A percentile compares a stretch with the other conserved stretches of the same genome.
Evolutionary conservation across 2,888 invertebrate species (phyloP).

Genomic region (Crepidodera aurea): DNA sequence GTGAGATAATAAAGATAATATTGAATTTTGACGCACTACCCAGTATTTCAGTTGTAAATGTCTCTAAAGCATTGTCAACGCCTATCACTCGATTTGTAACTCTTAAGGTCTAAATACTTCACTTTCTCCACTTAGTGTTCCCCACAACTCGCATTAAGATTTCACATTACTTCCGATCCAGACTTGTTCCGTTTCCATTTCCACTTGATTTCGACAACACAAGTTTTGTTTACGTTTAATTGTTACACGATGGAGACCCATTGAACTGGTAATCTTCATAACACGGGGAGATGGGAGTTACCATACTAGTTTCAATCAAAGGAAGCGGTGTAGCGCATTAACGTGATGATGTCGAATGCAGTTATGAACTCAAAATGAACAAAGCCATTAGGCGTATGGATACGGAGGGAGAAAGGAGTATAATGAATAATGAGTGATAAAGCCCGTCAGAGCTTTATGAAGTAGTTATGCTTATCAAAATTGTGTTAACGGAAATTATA

Average conservation of each 20-base stretch:
- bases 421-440: constrained; percentile 1
- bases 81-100: too few relatives aligned
- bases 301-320: constrained; percentile 21
- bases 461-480: background rate
- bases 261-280: constrained; percentile 21
- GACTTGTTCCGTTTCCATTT: constrained; percentile 11
- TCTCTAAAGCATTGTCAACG: too few relatives aligned
- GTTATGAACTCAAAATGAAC: constrained; percentile 17
- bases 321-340: constrained; percentile 25
- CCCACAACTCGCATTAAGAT: constrained; percentile 3
- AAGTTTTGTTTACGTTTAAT: constrained; percentile 25
- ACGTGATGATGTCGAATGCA: constrained; percentile 18
- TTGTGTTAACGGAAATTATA: too few relatives aligned
- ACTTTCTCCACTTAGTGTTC: background rate
- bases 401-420: background rate
- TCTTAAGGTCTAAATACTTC: too few relatives aligned
- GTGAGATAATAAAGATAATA: too few relatives aligned
- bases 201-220: constrained; percentile 18
- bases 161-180: constrained; percentile 1
- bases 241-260: constrained; percentile 16
- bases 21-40: too few relatives aligned
- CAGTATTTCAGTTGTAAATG: too few relatives aligned
- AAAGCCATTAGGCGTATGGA: constrained; percentile 9
- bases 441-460: background rate
- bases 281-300: constrained; percentile 12